Base-by-base conservation (phyloP, 2,888 invertebrate genomes). In the Andrena flavipes region DNA sequence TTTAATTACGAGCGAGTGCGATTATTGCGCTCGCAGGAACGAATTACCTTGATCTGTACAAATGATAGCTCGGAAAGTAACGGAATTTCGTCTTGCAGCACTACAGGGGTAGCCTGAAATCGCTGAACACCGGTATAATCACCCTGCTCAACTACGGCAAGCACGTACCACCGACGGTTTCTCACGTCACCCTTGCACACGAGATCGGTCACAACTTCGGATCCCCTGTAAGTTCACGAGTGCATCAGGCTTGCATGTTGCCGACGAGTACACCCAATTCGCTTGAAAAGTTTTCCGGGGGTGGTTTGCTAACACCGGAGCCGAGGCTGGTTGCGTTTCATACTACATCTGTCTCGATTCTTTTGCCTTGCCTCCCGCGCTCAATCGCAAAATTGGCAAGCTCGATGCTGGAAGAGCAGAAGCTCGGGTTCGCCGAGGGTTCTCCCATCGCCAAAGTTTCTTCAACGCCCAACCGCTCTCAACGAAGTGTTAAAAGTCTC, bases 131-230 rank as follows among this genome's bases (percentile, higher is more conserved):
- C 0, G 99, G 99, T 85, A 99, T 99, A 93, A 99, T 99, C 86
- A 99, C 99, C 5, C 98, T 99, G 93, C 98, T 99, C 86, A 99
- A 99, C 95, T 99, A 99, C 95, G 99, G 99, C 93, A 98, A 97
- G 93, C 95, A 98, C 35, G 99, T 99, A 84, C 99, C 99, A 83
- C 98, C 99, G 0, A 98, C 99, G 95, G 99, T 99, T 60, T 99
- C 99, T 67, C 99, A 99, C 94, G 95, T 99, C 82, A 99, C 99
- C 2, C 95, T 99, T 85, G 99, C 99, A 6, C 99, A 99, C 94
- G 99, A 99, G 95, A 97, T 98, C 90, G 99, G 99, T 23, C 99
- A 99, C 93, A 99, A 99, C 94, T 99, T 99, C 94, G 99, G 99
- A 88, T 98, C 98, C 80, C 98, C 98, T 93, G 98, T 98, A 95